Evolutionary conservation across 2,113 vertebrate species (phyloP).

Genomic region (Chaenocephalus aceratus): DNA sequence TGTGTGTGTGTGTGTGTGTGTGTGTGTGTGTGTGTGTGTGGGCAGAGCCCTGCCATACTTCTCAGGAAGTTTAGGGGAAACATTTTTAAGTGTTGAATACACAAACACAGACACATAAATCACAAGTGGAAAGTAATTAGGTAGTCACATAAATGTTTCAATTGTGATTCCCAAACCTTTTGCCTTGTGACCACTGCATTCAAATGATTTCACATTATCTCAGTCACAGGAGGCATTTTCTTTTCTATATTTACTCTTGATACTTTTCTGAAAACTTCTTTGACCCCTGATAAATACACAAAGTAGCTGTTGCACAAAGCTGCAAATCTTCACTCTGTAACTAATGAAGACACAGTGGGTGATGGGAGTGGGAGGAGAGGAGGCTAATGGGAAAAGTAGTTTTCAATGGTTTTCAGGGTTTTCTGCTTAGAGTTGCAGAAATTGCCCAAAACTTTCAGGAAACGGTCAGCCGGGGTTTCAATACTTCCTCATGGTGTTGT

Average conservation of each 20-base stretch:
- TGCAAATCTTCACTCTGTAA: constrained; percentile 11
- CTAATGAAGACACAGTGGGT: neutral
- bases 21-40: constrained; percentile 20
- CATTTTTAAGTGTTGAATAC: neutral
- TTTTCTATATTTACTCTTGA: neutral
- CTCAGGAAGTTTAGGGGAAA: neutral
- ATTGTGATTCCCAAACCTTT: neutral
- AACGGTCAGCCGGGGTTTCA: constrained; percentile 15
- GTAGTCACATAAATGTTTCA: neutral
- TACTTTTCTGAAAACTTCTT: neutral
- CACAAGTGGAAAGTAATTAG: neutral
- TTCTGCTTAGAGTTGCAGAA: constrained; percentile 64
- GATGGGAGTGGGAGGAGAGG: neutral
- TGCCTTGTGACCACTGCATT: neutral
- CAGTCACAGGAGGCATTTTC: neutral
- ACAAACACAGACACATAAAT: neutral
- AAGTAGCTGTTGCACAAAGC: neutral
- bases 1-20: constrained; percentile 20
- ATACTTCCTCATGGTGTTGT: constrained; percentile 64
- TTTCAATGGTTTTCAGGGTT: constrained; percentile 8
- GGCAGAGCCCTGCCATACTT: neutral
- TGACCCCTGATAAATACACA: neutral
- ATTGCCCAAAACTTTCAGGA: constrained; percentile 37
- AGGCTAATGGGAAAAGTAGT: constrained; percentile 61
- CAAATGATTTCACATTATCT: too few species aligned